Evolutionary conservation across 2,797 vertebrate genomes (phyloP), one percentile per base, ranked within the genome.

Genomic region (Rachycentron canadum): DNA sequence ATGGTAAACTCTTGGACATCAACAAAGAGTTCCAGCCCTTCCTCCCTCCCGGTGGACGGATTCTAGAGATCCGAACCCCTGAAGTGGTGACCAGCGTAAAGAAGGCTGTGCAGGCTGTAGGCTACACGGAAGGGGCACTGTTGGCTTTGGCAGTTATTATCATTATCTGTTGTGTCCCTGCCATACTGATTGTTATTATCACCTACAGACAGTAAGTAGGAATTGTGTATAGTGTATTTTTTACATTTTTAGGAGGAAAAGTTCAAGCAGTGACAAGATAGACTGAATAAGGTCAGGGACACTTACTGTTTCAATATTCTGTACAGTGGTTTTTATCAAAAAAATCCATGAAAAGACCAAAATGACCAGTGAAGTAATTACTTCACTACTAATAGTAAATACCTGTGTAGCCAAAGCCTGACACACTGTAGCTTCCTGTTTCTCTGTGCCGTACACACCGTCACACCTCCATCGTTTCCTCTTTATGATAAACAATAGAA

Each of bases 1-100:
- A 99, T 79, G 98, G 98, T 65, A 99, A 99, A 79, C 94, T 99
- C 26, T 94, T 99, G 38, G 98, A 99, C 84, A 99, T 99, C 88
- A 99, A 98, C 80, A 99, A 99, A 88, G 97, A 97, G 75, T 99
- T 98, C 75, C 97, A 99, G 89, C 96, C 97, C 0, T 94, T 97
- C 88, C 95, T 99, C 56, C 98, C 98, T 23, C 95, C 97, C 28
- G 98, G 98, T 5, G 98, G 98, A 7, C 96, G 98, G 2, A 97
- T 99, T 85, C 92, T 99, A 89, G 97, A 99, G 94, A 98, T 99
- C 85, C 96, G 97, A 55, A 97, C 97, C 0, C 98, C 98, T 0
- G 97, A 97, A 1, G 94, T 97, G 61, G 97, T 99, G 84, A 96
- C 96, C 0, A 96, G 95, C 0, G 97, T 99, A 23, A 99, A 97